Conservation (phyloP, 2,797 vertebrate species). For the Saxicola maurus region DNA sequence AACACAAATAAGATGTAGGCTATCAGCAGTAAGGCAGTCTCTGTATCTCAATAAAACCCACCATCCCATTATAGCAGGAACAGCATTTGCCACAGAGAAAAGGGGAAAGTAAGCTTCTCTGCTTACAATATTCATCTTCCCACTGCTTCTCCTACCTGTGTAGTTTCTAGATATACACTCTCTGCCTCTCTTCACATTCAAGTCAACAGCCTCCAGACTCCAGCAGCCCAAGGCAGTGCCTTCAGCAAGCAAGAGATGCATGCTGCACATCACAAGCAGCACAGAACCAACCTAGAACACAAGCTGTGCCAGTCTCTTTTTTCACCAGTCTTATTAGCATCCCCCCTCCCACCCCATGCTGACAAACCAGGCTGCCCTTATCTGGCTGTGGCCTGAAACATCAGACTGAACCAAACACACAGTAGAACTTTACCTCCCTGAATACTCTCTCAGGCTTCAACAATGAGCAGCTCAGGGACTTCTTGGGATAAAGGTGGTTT, state of each 20-base stretch:
- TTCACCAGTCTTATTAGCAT: not conserved
- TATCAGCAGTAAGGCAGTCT: not conserved
- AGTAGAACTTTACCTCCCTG: not conserved
- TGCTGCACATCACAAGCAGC: not conserved
- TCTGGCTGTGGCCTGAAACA: not conserved
- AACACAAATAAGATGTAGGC: not conserved
- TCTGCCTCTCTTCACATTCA: not conserved
- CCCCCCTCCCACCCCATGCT: fast-evolving
- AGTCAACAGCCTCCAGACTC: not conserved
- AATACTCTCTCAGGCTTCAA: not conserved
- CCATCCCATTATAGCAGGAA: not conserved
- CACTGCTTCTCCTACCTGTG: not conserved
- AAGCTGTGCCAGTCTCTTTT: not conserved
- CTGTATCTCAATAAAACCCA: not conserved
- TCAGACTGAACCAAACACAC: not conserved
- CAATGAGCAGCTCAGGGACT: not conserved
- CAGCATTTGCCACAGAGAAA: not conserved
- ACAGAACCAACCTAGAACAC: not conserved
- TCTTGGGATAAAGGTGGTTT: not conserved
- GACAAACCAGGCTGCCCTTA: not conserved
- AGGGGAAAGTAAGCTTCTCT: not conserved
- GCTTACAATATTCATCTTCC: not conserved
- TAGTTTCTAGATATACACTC: not conserved
- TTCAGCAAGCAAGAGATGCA: not conserved
- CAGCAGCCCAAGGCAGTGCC: not conserved